A percentile compares a stretch with the other conserved stretches of the same genome.
phyloP scores from a whole-genome alignment of 2,797 vertebrate genomes.

The Mus minutoides region DNA sequence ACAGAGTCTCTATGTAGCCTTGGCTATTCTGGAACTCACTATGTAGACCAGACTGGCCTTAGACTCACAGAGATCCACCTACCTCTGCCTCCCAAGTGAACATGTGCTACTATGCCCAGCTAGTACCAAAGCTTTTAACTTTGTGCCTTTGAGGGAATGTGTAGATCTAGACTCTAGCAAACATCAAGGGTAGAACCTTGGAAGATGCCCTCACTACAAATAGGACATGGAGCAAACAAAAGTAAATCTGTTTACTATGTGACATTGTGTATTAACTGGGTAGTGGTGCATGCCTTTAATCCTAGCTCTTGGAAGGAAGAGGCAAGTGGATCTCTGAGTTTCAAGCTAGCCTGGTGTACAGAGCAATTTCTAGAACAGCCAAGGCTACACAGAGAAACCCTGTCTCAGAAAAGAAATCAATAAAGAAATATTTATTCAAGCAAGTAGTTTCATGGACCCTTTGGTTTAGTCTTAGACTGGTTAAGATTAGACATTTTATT shows the following conservation, averaged over 20 bases:
- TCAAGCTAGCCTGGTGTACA: neutral
- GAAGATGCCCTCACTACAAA: neutral
- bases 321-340: neutral
- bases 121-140: neutral
- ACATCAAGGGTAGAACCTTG: neutral
- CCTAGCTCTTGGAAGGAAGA: neutral
- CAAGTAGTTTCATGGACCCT: neutral
- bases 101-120: neutral
- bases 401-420: neutral
- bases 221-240: neutral
- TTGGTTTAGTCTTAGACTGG: neutral
- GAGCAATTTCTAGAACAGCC: neutral
- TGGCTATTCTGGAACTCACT: neutral
- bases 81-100: neutral
- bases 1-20: neutral
- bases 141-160: neutral
- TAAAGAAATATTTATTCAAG: neutral
- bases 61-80: neutral
- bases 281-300: neutral
- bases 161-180: neutral
- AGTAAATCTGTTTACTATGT: neutral
- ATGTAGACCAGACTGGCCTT: neutral
- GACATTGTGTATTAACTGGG: neutral
- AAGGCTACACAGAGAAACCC: neutral
- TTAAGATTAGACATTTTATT: slow-evolving; percentile 36